phyloP scores from a whole-genome alignment of 2,888 invertebrate species.

The Aromia moschata region DNA sequence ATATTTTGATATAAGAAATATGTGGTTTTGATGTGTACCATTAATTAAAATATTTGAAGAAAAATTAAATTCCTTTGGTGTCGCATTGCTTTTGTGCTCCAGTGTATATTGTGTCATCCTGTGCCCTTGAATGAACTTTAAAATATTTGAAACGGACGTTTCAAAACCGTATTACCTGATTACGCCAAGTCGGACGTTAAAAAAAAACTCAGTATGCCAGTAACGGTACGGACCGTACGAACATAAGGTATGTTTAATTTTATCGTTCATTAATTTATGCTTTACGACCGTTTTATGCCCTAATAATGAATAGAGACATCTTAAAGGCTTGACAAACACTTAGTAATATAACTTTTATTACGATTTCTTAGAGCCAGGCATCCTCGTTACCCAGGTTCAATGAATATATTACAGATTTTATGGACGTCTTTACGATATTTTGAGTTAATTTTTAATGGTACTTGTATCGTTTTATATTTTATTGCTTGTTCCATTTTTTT shows the following conservation, averaged over 20 bases:
- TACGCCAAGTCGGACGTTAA: neutral
- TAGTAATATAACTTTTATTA: conserved; percentile 42
- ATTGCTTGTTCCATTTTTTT: conserved; percentile 4
- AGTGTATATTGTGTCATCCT: no score
- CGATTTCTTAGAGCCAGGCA: conserved; percentile 23
- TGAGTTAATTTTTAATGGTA: conserved; percentile 21
- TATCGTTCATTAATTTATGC: conserved; percentile 41
- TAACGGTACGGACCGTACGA: conserved; percentile 16
- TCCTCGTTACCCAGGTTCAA: conserved; percentile 2
- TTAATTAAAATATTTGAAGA: no score
- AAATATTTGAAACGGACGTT: neutral
- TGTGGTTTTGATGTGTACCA: no score
- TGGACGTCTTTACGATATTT: conserved; percentile 23
- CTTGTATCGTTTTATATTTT: conserved; percentile 17
- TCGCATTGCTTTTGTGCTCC: no score
- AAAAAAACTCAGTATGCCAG: conserved; percentile 11
- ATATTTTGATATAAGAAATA: no score
- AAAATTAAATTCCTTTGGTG: no score
- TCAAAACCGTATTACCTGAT: neutral
- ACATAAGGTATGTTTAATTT: conserved; percentile 27
- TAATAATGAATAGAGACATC: conserved; percentile 41
- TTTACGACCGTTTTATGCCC: conserved; percentile 37
- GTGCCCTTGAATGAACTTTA: no score
- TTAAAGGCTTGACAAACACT: conserved; percentile 38
- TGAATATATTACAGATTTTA: conserved; percentile 25